These are phyloP conservation scores for Melipona bicolor DNA, from an alignment of 2,888 invertebrate genomes.

Conservation along the genomic window DNA sequence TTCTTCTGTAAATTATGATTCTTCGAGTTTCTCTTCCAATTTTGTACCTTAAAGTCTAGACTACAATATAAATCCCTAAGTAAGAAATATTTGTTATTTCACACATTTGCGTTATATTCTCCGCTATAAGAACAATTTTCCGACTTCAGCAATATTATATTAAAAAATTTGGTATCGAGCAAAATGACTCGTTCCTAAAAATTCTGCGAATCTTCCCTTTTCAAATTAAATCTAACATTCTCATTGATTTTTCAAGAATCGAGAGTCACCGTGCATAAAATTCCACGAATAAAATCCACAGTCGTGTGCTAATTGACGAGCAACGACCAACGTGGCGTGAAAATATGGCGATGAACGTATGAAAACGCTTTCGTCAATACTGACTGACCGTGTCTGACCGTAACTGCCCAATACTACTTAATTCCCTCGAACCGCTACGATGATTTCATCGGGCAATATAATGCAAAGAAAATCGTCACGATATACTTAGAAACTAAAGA, in stretches of 20 bases:
- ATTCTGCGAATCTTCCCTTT: not conserved
- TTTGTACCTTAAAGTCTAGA: no score
- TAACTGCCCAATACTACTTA: not conserved
- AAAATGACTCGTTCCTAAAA: not conserved
- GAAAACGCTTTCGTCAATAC: slow-evolving; percentile 52
- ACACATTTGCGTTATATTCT: no score
- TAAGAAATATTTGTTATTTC: no score
- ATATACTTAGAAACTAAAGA: not conserved
- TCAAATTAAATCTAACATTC: not conserved
- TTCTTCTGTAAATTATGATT: no score
- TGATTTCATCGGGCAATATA: not conserved
- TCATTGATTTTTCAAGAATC: not conserved
- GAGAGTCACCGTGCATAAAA: not conserved
- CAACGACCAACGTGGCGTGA: not conserved
- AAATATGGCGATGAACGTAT: slow-evolving; percentile 1
- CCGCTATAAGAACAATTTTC: no score
- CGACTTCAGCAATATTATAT: no score
- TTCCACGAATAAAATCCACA: slow-evolving; percentile 5
- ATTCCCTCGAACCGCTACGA: not conserved
- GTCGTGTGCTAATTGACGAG: slow-evolving; percentile 3
- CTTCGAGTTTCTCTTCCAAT: no score
- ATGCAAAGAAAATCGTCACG: not conserved
- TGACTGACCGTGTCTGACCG: slow-evolving; percentile 32
- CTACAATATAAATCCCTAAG: no score
- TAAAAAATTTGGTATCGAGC: not conserved